phyloP scores from a whole-genome alignment of 1,140 invertebrate genomes.

The Ceratina calcarata region DNA sequence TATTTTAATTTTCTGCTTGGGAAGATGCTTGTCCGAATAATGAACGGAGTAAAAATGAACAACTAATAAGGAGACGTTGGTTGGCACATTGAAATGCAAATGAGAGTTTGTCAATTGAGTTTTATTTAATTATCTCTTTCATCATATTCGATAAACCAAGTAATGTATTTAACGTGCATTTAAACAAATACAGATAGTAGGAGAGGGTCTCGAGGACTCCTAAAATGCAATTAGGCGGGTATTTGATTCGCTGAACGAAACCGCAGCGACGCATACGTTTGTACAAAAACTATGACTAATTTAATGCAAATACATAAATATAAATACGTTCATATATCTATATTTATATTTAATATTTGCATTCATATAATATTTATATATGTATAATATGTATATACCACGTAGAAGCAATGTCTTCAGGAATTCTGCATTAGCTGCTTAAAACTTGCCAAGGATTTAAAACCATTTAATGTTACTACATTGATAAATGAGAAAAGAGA shows the following conservation, averaged over 20 bases:
- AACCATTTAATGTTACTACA: neutral
- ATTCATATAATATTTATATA: conserved; percentile 63
- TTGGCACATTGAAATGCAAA: no score
- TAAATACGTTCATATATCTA: conserved; percentile 32
- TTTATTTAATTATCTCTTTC: conserved; percentile 70
- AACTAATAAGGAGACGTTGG: no score
- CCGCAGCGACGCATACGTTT: conserved; percentile 67
- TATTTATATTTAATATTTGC: conserved; percentile 54
- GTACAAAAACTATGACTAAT: conserved; percentile 77
- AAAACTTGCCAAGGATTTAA: conserved; percentile 6
- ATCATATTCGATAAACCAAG: conserved; percentile 67
- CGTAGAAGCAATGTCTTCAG: conserved; percentile 68
- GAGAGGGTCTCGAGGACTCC: conserved; percentile 34
- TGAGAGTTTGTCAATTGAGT: conserved; percentile 48
- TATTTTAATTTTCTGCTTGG: no score
- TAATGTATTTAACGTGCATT: conserved; percentile 68
- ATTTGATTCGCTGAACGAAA: conserved; percentile 61
- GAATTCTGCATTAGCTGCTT: conserved; percentile 40
- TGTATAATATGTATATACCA: conserved; percentile 71
- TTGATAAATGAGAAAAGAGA: conserved; percentile 3
- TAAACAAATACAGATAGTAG: conserved; percentile 67
- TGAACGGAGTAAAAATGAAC: conserved; percentile 14
- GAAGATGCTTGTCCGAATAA: no score
- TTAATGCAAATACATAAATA: conserved; percentile 53
- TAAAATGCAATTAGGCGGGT: conserved; percentile 70